Conservation (phyloP, 2,888 invertebrate genomes). For the Eurois occulta region DNA sequence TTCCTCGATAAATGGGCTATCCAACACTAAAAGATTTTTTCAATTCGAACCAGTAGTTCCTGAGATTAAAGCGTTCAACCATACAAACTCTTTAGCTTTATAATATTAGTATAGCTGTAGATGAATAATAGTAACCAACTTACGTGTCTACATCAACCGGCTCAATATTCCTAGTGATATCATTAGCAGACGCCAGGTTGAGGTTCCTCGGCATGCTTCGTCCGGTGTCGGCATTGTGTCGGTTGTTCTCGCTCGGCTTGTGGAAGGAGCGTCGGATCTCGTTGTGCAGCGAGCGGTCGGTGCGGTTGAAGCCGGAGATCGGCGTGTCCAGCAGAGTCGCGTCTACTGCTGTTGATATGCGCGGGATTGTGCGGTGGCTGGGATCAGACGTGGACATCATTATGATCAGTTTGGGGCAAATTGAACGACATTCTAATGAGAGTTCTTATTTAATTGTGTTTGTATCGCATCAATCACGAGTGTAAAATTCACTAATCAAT, state of each 20-base stretch:
- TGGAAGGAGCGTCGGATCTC: slow-evolving; percentile 88
- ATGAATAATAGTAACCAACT: slow-evolving; percentile 28
- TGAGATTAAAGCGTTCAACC: no score
- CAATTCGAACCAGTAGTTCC: no score
- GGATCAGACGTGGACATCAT: background rate
- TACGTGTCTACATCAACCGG: slow-evolving; percentile 62
- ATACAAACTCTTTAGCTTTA: no score
- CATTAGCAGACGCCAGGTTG: slow-evolving; percentile 79
- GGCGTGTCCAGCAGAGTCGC: slow-evolving; percentile 74
- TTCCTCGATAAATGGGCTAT: no score
- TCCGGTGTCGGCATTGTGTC: slow-evolving; percentile 78
- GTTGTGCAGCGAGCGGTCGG: slow-evolving; percentile 78
- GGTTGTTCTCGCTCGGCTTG: slow-evolving; percentile 80
- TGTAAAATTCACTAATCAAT: background rate
- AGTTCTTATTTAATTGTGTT: no score
- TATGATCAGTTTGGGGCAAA: no score
- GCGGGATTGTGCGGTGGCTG: slow-evolving; percentile 88
- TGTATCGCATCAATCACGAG: background rate
- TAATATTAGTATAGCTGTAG: no score
- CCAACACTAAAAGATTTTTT: no score
- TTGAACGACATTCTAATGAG: background rate
- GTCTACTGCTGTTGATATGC: slow-evolving; percentile 83
- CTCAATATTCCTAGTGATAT: slow-evolving; percentile 59
- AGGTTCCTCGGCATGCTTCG: slow-evolving; percentile 90
- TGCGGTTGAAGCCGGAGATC: slow-evolving; percentile 75